Conservation (phyloP, 1,140 invertebrate species). For the Aphelinus atriplicis region DNA sequence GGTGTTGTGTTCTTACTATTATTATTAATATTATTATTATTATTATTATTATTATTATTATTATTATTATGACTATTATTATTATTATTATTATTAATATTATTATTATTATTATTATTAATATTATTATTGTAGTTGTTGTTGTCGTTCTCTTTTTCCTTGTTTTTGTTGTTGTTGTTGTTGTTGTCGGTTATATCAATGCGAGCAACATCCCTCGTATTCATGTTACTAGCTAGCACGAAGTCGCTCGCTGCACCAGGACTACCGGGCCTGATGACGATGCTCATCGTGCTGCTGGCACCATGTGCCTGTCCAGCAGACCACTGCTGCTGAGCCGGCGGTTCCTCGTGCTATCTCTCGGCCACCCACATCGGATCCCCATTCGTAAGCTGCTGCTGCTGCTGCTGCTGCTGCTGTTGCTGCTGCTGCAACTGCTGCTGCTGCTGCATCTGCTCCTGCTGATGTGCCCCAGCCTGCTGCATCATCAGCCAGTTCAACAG, state of each 20-base stretch:
- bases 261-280: conserved; percentile 54
- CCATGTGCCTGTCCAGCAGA: conserved; percentile 38
- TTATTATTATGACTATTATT: too few species aligned
- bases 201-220: conserved; percentile 51
- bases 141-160: not conserved
- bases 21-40: too few species aligned
- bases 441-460: not conserved
- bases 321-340: conserved; percentile 37
- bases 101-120: not conserved
- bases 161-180: conserved; percentile 37
- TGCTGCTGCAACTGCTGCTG: conserved; percentile 17
- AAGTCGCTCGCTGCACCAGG: conserved; percentile 56
- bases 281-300: conserved; percentile 53
- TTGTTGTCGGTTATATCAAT: conserved; percentile 40
- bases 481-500: conserved; percentile 53
- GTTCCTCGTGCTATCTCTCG: not conserved
- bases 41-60: too few species aligned
- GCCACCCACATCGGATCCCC: not conserved
- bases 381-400: conserved; percentile 35
- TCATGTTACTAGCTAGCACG: conserved; percentile 59
- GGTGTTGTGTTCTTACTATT: too few species aligned
- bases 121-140: not conserved
- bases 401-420: conserved; percentile 49
- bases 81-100: conserved; percentile 23
- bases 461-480: conserved; percentile 38